Percentiles rank a stretch among this genome's conserved stretches.
Conservation (phyloP, 1,140 invertebrate genomes). For the Goniozus legneri region DNA sequence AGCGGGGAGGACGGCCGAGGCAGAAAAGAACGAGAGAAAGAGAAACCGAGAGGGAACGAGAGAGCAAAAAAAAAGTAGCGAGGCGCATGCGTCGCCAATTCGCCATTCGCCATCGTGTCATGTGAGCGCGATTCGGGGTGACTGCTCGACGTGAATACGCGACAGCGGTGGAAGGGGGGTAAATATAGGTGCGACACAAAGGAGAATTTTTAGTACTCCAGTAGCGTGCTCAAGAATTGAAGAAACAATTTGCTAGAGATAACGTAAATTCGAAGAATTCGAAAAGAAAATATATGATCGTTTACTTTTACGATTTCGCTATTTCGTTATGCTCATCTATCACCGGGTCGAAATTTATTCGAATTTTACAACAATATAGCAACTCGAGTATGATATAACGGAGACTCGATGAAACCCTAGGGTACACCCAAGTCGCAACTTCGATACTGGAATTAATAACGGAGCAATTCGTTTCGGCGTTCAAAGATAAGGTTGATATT, state of each 20-base stretch:
- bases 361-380: no score
- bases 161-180: constrained; percentile 9
- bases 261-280: no score
- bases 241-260: no score
- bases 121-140: constrained; percentile 23
- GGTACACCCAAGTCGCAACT: no score
- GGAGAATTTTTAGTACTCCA: constrained; percentile 20
- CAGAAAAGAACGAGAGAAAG: constrained; percentile 5
- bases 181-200: constrained; percentile 17
- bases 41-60: constrained; percentile 8
- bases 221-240: no score
- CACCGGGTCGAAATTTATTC: no score
- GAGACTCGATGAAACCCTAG: no score
- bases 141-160: no score
- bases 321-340: no score
- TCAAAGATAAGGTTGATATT: constrained; percentile 48
- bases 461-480: constrained; percentile 50
- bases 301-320: no score
- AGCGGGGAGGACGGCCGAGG: background rate
- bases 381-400: no score
- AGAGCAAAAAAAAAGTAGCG: background rate
- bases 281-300: no score
- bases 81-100: constrained; percentile 25
- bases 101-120: constrained; percentile 32
- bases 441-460: constrained; percentile 49